Base-by-base conservation (phyloP, 2,113 vertebrate species). In the Oncorhynchus nerka region DNA sequence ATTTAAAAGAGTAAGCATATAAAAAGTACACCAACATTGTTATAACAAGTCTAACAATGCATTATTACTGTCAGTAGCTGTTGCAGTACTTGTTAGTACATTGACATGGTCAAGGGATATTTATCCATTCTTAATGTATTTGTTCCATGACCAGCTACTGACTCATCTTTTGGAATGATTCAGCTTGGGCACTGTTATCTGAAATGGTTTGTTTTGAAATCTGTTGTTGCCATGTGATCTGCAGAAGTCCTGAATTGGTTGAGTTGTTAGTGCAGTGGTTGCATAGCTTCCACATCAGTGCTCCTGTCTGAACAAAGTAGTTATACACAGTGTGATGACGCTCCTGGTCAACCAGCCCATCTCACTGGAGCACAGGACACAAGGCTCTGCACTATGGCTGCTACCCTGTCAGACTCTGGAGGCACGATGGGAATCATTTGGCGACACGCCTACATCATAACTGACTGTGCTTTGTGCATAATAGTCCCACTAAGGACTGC, bases 221-320 rank as follows among this genome's bases (percentile, higher is more conserved):
- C 30, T 61, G 6, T 59, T 45, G 22, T 66, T 19, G 55, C 39
- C 20, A 51, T 55, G 71, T 68, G 30, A 48, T 28, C 32, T 76
- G 20, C 66, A 22, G 80, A 75, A 34, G 24, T 59, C 45, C 65
- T 24, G 80, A 75, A 77, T 69, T n/a, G 59, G 26, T 32, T 74
- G 65, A 72, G 45, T 20, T 69, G 68, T 65, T 32, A 72, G 65
- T 69, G 57, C 19, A 20, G 61, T 69, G 68, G 22, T 24, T 76
- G 55, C 26, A 49, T 32, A 24, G 28, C 28, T 86, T 83, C 77
- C n/a, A 65, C 70, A 70, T 82, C 57, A 81, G 71, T 73, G 81
- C 83, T 74, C 79, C 77, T 70, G 76, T 83, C 79, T 3, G 11
- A 73, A 32, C 74, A 22, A 5, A 72, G 75, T 61, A 65, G 57